Percentiles rank a stretch among this genome's conserved stretches.
phyloP scores from a whole-genome alignment of 1,140 invertebrate genomes.

The Neelides sp. region DNA sequence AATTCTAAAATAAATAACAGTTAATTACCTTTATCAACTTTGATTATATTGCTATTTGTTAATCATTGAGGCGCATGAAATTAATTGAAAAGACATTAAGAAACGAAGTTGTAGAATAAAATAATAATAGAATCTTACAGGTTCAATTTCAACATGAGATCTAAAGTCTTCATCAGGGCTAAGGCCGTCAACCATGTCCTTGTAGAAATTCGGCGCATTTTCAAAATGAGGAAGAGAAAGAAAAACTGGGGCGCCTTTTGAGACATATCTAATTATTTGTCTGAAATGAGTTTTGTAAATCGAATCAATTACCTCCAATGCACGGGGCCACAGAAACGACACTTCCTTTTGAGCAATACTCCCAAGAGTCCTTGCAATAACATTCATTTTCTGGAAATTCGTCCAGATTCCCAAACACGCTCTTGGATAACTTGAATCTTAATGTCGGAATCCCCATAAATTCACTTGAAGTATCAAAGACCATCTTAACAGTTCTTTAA shows the following conservation, averaged over 20 bases:
- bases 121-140: conserved; percentile 41
- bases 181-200: conserved; percentile 53
- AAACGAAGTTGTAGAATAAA: no score
- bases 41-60: no score
- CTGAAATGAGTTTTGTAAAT: neutral
- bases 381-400: conserved; percentile 55
- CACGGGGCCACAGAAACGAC: conserved; percentile 55
- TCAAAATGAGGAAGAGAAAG: conserved; percentile 70
- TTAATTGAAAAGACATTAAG: no score
- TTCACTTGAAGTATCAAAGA: conserved; percentile 44
- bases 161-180: conserved; percentile 54
- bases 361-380: conserved; percentile 49
- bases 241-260: conserved; percentile 49
- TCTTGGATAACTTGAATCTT: conserved; percentile 45
- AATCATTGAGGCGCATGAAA: no score
- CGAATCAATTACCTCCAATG: conserved; percentile 20
- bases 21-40: neutral
- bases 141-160: conserved; percentile 61
- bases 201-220: conserved; percentile 49
- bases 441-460: conserved; percentile 55
- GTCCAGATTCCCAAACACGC: conserved; percentile 50
- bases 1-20: conserved; percentile 37
- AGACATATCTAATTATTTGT: conserved; percentile 2
- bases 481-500: conserved; percentile 47
- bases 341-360: conserved; percentile 55